phyloP scores from a whole-genome alignment of 2,888 invertebrate genomes.

The Tineola bisselliella region DNA sequence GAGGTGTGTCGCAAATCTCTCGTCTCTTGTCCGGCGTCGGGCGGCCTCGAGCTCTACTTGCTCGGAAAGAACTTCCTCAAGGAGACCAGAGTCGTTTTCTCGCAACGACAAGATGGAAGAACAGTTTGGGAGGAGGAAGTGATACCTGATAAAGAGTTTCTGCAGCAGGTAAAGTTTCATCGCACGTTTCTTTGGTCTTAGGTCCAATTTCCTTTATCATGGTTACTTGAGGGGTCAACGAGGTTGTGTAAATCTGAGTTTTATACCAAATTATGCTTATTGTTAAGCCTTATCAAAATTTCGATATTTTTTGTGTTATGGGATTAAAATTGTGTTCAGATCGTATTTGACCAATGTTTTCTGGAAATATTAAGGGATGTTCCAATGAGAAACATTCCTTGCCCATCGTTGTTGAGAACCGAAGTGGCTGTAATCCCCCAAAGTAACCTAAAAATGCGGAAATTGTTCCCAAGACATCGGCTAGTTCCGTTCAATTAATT shows the following conservation, averaged over 20 bases:
- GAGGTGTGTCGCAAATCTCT: constrained; percentile 92
- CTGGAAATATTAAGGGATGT: too few species aligned
- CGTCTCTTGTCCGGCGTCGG: constrained; percentile 79
- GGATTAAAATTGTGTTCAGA: too few species aligned
- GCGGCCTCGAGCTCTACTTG: constrained; percentile 86
- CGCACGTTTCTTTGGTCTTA: background rate
- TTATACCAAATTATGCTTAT: too few species aligned
- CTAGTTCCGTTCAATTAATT: background rate
- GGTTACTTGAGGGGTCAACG: background rate
- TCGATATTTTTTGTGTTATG: too few species aligned
- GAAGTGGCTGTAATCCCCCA: background rate
- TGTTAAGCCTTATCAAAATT: too few species aligned
- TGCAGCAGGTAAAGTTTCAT: constrained; percentile 74
- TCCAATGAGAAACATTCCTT: too few species aligned
- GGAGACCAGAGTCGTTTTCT: constrained; percentile 86
- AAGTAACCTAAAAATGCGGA: background rate
- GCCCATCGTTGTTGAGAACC: too few species aligned
- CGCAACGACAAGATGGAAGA: constrained; percentile 66
- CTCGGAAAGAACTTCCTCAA: constrained; percentile 93
- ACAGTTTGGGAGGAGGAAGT: constrained; percentile 82
- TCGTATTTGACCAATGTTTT: too few species aligned
- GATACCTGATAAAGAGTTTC: constrained; percentile 87
- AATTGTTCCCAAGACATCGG: background rate
- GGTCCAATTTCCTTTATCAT: background rate
- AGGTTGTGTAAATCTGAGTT: background rate